Conservation (phyloP, 2,113 vertebrate species). For the Mohoua ochrocephala region DNA sequence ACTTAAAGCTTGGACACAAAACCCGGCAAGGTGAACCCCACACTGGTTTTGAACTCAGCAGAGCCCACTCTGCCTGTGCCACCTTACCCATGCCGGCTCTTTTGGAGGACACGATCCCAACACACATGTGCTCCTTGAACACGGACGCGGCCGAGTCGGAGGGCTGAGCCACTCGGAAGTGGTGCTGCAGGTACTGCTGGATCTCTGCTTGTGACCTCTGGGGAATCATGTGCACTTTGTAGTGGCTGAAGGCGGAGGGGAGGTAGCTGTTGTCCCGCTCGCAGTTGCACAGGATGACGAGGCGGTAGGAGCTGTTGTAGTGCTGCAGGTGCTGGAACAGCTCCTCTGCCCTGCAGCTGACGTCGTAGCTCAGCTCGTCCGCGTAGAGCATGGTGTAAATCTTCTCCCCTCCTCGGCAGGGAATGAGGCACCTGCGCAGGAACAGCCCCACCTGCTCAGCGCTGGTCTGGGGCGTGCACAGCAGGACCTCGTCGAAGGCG, state of each 20-base stretch:
- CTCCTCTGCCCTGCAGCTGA: conserved; percentile 79
- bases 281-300: conserved; percentile 84
- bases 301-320: conserved; percentile 72
- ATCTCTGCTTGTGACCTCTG: conserved; percentile 66
- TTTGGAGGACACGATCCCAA: conserved; percentile 85
- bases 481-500: conserved; percentile 87
- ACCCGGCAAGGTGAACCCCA: background rate
- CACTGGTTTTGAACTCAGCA: background rate
- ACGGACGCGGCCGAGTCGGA: conserved; percentile 73
- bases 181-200: conserved; percentile 78
- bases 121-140: conserved; percentile 79
- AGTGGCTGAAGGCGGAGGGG: conserved; percentile 88
- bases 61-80: rapidly evolving
- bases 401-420: conserved; percentile 62
- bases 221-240: conserved; percentile 82
- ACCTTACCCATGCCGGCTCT: conserved; percentile 89
- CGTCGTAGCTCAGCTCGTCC: conserved; percentile 87
- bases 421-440: conserved; percentile 82
- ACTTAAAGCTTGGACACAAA: background rate
- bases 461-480: conserved; percentile 81
- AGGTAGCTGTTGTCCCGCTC: conserved; percentile 87
- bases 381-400: conserved; percentile 87
- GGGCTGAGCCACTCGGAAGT: conserved; percentile 71
- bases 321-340: conserved; percentile 79
- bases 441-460: conserved; percentile 89